Conservation (phyloP, 37 sponge, comb jelly and placozoan species). For the Ianthella basta region DNA sequence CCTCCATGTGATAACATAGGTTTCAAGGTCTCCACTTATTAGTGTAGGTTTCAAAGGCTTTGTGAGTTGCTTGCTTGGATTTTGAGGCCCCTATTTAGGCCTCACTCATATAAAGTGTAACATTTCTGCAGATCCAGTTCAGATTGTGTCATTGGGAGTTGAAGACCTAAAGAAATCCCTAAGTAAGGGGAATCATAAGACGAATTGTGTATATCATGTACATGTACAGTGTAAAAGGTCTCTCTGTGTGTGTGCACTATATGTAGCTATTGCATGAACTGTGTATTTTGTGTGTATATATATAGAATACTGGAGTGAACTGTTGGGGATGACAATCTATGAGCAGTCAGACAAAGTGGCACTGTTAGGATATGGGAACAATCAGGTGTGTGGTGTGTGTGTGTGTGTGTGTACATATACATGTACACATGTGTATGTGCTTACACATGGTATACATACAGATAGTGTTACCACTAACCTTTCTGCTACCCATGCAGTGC, state of each 20-base stretch:
- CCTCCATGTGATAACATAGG: too few species aligned
- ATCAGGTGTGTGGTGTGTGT: constrained; percentile 59
- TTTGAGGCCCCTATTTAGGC: too few species aligned
- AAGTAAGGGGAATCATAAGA: too few species aligned
- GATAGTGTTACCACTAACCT: not conserved
- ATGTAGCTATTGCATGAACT: not conserved
- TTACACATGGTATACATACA: not conserved
- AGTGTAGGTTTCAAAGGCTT: too few species aligned
- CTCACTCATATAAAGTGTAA: too few species aligned
- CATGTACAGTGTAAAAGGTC: not conserved
- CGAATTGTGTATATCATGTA: too few species aligned
- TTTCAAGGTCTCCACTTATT: too few species aligned
- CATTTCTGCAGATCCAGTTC: constrained; percentile 55
- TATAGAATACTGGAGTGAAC: constrained; percentile 54
- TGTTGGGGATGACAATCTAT: constrained; percentile 60
- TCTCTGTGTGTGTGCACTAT: not conserved
- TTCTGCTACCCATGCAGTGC: constrained; percentile 29
- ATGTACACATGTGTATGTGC: constrained; percentile 14
- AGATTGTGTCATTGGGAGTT: constrained; percentile 53
- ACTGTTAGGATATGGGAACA: constrained; percentile 49
- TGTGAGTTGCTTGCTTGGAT: too few species aligned
- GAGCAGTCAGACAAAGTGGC: constrained; percentile 6
- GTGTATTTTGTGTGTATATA: not conserved
- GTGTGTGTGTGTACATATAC: not conserved
- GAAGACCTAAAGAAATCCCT: constrained; percentile 47